Evolutionary conservation across 2,113 vertebrate species (phyloP), one percentile per base, ranked within the genome.

Genomic region (Dissostichus mawsoni): DNA sequence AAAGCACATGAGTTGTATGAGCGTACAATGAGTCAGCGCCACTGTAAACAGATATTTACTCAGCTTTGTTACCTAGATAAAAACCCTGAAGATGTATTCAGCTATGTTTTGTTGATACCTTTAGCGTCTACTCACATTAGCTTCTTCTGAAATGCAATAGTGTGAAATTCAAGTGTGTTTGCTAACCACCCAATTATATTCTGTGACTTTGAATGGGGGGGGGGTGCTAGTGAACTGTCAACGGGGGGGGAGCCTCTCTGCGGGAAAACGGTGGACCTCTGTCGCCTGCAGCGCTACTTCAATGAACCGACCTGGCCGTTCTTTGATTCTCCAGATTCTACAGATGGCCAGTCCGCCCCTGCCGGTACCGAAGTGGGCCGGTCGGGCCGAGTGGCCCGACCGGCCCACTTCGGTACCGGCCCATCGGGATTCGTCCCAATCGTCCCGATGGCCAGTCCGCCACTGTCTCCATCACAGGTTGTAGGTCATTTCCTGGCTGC

Each of bases 401-500:
- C 29, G 29, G 29, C 29, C 29, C 29, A 29, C 29, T 29, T 29
- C 29, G 3, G 29, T 29, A 29, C 29, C 29, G 29, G 29, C 29
- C 29, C 29, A 29, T 29, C 29, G 29, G 29, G 29, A 4, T 29
- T 29, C 29, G 29, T 29, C 29, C 25, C 25, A 2, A 25, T 2
- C 25, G 25, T 25, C 25, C 29, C 3, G 29, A 29, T 29, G 29
- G 29, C 29, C 29, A 29, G 29, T 29, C 29, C 29, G 29, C 29
- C 29, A 29, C 29, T 29, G 29, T 29, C 78, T 75, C 66, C 52
- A 62, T 89, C 71, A 55, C 71, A 74, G 85, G 80, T 76, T 68
- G 64, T 58, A 76, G 81, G 84, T 81, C 88, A 80, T 67, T 66
- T 78, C 59, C 63, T 58, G 69, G 55, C 65, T 86, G 58, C 5